Conservation (phyloP, 2,113 vertebrate genomes). For the Perognathus longimembris region DNA sequence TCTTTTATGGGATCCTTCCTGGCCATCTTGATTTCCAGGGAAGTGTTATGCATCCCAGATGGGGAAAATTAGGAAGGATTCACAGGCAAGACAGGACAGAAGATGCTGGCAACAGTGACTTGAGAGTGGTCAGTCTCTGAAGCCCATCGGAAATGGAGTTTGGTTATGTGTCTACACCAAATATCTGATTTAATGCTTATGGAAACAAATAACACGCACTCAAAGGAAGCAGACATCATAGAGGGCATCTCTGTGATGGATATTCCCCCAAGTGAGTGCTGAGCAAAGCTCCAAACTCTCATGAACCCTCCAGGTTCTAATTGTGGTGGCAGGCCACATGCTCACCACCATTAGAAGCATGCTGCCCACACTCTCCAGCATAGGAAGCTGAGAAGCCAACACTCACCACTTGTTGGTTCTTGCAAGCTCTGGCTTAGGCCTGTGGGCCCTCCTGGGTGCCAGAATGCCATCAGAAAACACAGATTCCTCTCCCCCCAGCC, state of each 20-base stretch:
- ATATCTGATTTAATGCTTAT: background rate
- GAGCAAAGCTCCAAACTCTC: background rate
- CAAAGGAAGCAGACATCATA: too few relatives aligned
- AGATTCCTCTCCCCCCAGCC: background rate
- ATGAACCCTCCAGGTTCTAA: background rate
- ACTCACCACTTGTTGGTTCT: background rate
- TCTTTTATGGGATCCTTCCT: conserved; percentile 35
- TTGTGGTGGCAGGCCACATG: background rate
- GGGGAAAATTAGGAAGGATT: background rate
- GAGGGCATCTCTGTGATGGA: background rate
- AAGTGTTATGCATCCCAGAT: background rate
- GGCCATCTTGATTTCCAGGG: background rate
- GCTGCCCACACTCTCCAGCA: background rate
- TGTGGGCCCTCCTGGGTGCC: background rate
- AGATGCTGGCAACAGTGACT: background rate
- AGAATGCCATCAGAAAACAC: background rate
- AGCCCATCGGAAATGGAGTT: background rate
- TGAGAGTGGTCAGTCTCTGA: background rate
- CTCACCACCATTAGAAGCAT: background rate
- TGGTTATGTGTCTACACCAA: background rate
- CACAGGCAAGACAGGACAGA: background rate
- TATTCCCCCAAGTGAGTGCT: background rate
- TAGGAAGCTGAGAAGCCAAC: background rate
- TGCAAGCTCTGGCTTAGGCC: background rate
- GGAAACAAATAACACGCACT: background rate